phyloP scores from a whole-genome alignment of 2,797 vertebrate species.

The Paramormyrops hopkinsi region DNA sequence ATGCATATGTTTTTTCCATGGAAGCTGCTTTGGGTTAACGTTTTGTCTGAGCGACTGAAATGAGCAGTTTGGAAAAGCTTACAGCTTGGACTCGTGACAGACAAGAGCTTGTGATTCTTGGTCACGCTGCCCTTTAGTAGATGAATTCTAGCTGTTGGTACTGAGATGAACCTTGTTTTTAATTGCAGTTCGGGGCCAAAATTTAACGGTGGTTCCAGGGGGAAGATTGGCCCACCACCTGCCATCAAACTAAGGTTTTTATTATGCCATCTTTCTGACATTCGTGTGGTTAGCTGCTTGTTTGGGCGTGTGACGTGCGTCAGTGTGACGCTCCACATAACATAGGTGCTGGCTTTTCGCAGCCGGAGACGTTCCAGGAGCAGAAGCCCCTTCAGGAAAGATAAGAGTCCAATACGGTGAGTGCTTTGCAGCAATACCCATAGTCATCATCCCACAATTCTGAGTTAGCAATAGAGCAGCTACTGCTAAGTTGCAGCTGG shows the following conservation, averaged over 20 bases:
- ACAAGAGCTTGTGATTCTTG: not conserved
- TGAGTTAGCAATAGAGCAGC: not conserved
- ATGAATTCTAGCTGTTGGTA: constrained; percentile 23
- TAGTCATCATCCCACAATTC: not conserved
- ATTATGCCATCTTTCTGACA: constrained; percentile 41
- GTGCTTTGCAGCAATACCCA: not conserved
- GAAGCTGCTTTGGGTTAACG: not conserved
- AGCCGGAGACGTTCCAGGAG: constrained; percentile 78
- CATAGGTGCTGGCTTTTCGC: constrained; percentile 15
- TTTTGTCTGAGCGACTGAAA: not conserved
- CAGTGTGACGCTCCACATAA: not conserved
- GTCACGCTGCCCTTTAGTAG: not conserved
- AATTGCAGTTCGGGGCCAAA: constrained; percentile 77
- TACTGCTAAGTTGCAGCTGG: not conserved
- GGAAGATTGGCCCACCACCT: constrained; percentile 83
- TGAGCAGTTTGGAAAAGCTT: not conserved
- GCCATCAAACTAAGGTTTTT: constrained; percentile 83
- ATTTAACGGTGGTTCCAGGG: constrained; percentile 83
- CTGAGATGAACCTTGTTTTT: constrained; percentile 52
- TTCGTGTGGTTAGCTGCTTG: constrained; percentile 39
- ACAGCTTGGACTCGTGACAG: not conserved
- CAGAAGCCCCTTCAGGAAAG: constrained; percentile 88
- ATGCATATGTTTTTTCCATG: not conserved
- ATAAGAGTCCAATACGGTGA: constrained; percentile 87
- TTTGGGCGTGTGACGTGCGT: constrained; percentile 23